A percentile compares a stretch with the other conserved stretches of the same genome.
These are phyloP conservation scores for Lemur catta DNA, from an alignment of 2,797 vertebrate species.

Conservation along the genomic window DNA sequence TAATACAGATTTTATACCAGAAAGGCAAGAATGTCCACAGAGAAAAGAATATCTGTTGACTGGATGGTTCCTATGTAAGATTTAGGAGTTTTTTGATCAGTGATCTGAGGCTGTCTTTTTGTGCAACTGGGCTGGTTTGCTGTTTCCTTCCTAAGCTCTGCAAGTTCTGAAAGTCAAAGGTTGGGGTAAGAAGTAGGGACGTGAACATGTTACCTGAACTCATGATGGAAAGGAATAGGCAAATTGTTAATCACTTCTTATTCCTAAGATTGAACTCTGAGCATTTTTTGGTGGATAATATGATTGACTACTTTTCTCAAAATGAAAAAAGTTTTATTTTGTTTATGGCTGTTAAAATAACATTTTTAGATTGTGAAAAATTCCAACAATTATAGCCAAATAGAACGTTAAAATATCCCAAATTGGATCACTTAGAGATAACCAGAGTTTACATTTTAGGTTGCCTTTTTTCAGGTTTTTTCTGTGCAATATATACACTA, in stretches of 20 bases:
- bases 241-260: not conserved
- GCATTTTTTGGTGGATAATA: not conserved
- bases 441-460: not conserved
- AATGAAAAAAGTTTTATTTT: not conserved
- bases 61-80: not conserved
- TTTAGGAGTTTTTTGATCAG: not conserved
- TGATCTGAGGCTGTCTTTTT: not conserved
- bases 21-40: not conserved
- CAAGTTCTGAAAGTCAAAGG: not conserved
- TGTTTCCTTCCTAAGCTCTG: not conserved
- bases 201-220: not conserved
- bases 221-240: not conserved
- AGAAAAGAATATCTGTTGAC: not conserved
- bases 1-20: not conserved
- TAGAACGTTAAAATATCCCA: not conserved
- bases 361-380: not conserved
- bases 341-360: not conserved
- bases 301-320: conserved; percentile 5
- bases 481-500: not conserved
- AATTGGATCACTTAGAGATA: not conserved
- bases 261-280: not conserved
- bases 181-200: not conserved
- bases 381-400: not conserved
- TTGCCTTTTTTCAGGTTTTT: not conserved
- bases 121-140: not conserved